phyloP scores from a whole-genome alignment of 2,888 invertebrate genomes.

The Euplagia quadripunctaria region DNA sequence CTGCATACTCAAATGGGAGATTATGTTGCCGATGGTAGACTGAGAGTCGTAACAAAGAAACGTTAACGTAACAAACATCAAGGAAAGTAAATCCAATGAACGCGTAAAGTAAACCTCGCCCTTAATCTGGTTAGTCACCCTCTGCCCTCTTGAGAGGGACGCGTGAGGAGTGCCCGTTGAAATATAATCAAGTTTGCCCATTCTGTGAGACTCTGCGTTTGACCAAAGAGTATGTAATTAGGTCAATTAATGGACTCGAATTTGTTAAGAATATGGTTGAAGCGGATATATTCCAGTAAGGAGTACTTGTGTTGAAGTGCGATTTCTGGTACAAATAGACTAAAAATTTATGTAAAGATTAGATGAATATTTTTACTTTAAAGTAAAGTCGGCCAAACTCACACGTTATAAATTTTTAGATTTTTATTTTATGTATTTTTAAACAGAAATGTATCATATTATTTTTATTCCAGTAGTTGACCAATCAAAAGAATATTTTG shows the following conservation, averaged over 20 bases:
- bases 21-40: not conserved
- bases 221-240: conserved; percentile 20
- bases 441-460: no score
- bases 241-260: conserved; percentile 23
- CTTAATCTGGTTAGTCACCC: conserved; percentile 49
- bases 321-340: not conserved
- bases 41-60: conserved; percentile 13
- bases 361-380: no score
- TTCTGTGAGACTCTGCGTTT: not conserved
- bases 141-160: conserved; percentile 35
- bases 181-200: conserved; percentile 47
- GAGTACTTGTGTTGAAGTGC: not conserved
- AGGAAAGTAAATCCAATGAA: conserved; percentile 29
- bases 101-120: conserved; percentile 40
- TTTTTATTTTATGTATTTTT: no score
- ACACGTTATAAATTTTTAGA: no score
- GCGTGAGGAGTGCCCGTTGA: conserved; percentile 37
- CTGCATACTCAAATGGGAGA: not conserved
- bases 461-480: no score
- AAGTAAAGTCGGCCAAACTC: no score
- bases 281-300: not conserved
- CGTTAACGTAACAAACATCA: conserved; percentile 16
- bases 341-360: no score
- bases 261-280: conserved; percentile 1
- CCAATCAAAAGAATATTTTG: no score